A percentile compares a stretch with the other conserved stretches of the same genome.
phyloP scores from a whole-genome alignment of 2,888 invertebrate genomes.

The Drosophila conformis region DNA sequence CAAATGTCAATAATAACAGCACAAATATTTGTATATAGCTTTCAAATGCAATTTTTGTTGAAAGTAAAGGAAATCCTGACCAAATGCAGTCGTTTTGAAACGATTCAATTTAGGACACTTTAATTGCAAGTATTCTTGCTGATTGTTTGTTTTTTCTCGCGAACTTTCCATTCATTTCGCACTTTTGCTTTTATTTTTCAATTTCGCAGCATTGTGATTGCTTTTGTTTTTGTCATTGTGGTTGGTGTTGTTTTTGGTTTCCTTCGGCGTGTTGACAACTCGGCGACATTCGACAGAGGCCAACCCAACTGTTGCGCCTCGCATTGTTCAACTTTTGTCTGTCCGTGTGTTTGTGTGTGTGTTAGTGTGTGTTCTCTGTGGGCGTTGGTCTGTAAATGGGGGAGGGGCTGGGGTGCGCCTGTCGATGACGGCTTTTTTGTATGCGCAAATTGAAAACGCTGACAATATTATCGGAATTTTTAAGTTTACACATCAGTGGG shows the following conservation, averaged over 20 bases:
- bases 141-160: neutral
- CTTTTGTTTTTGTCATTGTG: conserved; percentile 1
- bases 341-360: conserved; percentile 1
- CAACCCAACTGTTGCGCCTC: conserved; percentile 71
- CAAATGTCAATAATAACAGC: neutral
- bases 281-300: conserved; percentile 50
- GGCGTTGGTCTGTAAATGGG: conserved; percentile 11
- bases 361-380: conserved; percentile 21
- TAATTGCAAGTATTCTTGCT: neutral
- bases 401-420: conserved; percentile 19
- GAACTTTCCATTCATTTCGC: conserved; percentile 41
- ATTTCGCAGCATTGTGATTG: conserved; percentile 49
- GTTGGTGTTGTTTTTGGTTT: conserved; percentile 3
- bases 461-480: conserved; percentile 84
- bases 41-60: neutral
- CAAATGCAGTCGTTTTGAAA: neutral
- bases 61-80: neutral
- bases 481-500: conserved; percentile 85
- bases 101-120: conserved; percentile 2
- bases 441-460: conserved; percentile 81
- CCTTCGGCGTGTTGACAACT: conserved; percentile 45
- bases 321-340: conserved; percentile 47
- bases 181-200: conserved; percentile 55
- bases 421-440: conserved; percentile 63
- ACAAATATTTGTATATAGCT: neutral